phyloP scores from a whole-genome alignment of 2,113 vertebrate genomes.

The Cyphomyrus discorhynchus region DNA sequence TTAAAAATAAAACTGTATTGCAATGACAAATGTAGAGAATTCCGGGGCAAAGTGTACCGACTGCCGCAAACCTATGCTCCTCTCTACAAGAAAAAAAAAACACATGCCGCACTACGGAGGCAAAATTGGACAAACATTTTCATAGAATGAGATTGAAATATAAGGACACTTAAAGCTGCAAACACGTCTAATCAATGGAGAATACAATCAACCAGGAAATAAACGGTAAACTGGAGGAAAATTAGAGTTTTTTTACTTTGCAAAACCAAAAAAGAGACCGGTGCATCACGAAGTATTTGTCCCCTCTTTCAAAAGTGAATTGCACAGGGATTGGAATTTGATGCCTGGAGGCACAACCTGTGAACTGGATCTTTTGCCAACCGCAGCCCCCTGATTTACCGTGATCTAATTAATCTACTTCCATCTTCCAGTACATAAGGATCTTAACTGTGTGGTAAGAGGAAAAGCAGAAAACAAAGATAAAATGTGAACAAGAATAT shows the following conservation, averaged over 20 bases:
- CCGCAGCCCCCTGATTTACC: background rate
- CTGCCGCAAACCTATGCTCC: background rate
- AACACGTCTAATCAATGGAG: background rate
- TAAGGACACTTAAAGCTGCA: background rate
- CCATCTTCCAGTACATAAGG: background rate
- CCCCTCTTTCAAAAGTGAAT: background rate
- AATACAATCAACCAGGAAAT: background rate
- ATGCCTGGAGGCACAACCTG: background rate
- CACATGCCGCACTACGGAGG: background rate
- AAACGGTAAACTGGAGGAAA: background rate
- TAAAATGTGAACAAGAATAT: background rate
- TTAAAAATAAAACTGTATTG: background rate
- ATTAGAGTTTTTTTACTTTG: background rate
- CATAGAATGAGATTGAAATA: background rate
- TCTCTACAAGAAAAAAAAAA: background rate
- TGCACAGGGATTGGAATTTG: background rate
- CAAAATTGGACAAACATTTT: background rate
- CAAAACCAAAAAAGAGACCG: background rate
- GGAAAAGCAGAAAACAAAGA: background rate
- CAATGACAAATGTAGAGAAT: background rate
- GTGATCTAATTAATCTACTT: background rate
- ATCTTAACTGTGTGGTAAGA: background rate
- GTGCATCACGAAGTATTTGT: background rate
- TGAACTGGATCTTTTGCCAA: background rate
- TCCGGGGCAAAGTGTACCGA: background rate